These are phyloP conservation scores for Silurus meridionalis DNA, from an alignment of 2,113 vertebrate genomes.

Conservation along the genomic window DNA sequence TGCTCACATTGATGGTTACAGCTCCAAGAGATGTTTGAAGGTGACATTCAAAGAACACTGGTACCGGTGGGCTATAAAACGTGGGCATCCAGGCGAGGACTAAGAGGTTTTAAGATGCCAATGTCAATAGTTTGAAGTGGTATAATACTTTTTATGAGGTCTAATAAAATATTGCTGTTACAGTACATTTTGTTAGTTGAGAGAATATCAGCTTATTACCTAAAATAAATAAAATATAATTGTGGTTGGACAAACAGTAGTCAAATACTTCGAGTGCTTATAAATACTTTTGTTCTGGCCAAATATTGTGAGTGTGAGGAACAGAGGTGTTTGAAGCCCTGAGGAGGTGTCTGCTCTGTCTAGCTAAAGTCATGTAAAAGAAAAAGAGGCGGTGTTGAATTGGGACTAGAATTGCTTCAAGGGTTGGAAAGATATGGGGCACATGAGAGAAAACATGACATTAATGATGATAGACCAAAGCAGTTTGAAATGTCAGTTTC, in stretches of 20 bases:
- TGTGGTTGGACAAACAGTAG: background rate
- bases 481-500: background rate
- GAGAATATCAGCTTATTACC: background rate
- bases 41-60: background rate
- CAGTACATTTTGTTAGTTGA: background rate
- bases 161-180: background rate
- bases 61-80: background rate
- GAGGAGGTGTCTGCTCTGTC: background rate
- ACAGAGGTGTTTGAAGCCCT: background rate
- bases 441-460: background rate
- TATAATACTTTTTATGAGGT: background rate
- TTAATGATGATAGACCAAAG: background rate
- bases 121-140: background rate
- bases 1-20: background rate
- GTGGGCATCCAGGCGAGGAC: too few relatives aligned
- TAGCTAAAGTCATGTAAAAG: conserved; percentile 23
- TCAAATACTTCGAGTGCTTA: background rate
- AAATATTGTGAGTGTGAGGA: background rate
- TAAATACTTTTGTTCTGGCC: background rate
- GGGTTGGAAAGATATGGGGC: background rate
- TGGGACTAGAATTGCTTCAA: background rate
- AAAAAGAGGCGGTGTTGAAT: background rate
- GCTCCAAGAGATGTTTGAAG: background rate
- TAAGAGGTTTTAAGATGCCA: background rate
- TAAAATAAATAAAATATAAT: background rate